phyloP scores from a whole-genome alignment of 1,140 invertebrate genomes.

The Ceratina australensis region DNA sequence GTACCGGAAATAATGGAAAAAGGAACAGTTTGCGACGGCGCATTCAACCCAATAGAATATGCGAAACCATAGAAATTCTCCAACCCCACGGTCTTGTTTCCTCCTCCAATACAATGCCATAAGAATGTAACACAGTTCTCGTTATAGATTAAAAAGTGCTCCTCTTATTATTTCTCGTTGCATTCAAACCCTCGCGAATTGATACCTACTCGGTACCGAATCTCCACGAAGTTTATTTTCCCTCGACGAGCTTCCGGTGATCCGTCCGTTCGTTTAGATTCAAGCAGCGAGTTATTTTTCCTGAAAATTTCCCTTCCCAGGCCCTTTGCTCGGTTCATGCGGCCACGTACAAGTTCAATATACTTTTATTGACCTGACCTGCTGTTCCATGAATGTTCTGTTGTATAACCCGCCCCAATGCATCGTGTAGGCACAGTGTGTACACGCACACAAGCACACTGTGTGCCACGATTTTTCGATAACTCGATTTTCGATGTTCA shows the following conservation, averaged over 20 bases:
- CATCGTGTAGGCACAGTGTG: not conserved
- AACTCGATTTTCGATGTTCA: constrained; percentile 42
- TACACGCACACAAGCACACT: too few species aligned
- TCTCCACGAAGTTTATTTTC: not conserved
- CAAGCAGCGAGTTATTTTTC: not conserved
- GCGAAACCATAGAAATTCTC: too few species aligned
- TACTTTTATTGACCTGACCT: constrained; percentile 56
- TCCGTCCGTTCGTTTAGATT: not conserved
- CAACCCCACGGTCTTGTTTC: too few species aligned
- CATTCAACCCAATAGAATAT: not conserved
- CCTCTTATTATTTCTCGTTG: too few species aligned
- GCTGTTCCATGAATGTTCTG: constrained; percentile 44
- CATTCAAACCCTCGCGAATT: too few species aligned
- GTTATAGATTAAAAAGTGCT: too few species aligned
- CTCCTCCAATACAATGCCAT: too few species aligned
- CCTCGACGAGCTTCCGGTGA: not conserved
- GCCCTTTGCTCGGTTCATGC: constrained; percentile 6
- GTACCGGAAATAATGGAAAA: not conserved
- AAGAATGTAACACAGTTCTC: too few species aligned
- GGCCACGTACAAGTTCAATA: constrained; percentile 53
- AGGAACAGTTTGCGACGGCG: not conserved
- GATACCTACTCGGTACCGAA: too few species aligned
- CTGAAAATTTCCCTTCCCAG: constrained; percentile 10
- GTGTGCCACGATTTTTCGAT: constrained; percentile 16
- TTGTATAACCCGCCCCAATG: constrained; percentile 20